Percentiles rank a stretch among this genome's conserved stretches.
Conservation (phyloP, 1,140 invertebrate genomes). For the Drosophila kanapiae region DNA sequence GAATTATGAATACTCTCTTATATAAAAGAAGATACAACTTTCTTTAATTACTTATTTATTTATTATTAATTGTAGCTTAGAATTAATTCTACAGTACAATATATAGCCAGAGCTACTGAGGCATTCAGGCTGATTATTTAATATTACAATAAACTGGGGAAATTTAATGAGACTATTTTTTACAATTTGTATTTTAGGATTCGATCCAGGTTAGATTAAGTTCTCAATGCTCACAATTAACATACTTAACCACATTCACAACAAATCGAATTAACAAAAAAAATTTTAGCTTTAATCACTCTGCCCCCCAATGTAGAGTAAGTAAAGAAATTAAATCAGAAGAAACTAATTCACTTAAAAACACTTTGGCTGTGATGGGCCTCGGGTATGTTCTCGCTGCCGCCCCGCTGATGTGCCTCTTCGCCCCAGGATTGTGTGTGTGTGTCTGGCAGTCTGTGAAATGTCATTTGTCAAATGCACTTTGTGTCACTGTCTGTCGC, state of each 20-base stretch:
- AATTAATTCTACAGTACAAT: no score
- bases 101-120: no score
- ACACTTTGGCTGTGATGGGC: conserved; percentile 70
- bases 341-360: conserved; percentile 81
- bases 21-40: no score
- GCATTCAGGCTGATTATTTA: no score
- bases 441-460: conserved; percentile 79
- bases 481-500: conserved; percentile 76
- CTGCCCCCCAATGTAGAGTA: conserved; percentile 6
- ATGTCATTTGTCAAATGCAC: conserved; percentile 84
- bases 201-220: background rate
- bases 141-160: no score
- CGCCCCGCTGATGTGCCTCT: background rate
- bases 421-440: conserved; percentile 32
- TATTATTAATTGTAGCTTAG: no score
- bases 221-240: background rate
- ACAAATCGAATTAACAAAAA: background rate
- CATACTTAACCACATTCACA: background rate
- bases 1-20: conserved; percentile 1
- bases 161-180: background rate
- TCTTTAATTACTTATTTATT: no score
- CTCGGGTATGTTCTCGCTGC: conserved; percentile 46
- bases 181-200: no score
- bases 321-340: conserved; percentile 14
- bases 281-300: background rate